A percentile compares a stretch with the other conserved stretches of the same genome.
These are phyloP conservation scores for Apis dorsata DNA, from an alignment of 1,140 invertebrate species.

Conservation along the genomic window DNA sequence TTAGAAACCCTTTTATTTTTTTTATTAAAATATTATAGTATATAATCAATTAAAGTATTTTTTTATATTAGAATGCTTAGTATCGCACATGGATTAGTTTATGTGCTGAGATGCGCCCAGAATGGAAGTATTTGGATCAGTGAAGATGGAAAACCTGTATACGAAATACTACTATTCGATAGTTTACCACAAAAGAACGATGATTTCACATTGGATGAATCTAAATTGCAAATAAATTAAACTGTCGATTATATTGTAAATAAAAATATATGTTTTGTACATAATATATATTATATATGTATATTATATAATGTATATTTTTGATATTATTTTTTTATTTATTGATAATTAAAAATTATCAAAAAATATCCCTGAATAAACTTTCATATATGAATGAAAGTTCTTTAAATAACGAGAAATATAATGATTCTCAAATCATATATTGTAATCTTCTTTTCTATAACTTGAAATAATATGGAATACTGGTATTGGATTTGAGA, in stretches of 20 bases:
- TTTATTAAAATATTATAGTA: neutral
- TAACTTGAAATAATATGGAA: too few species aligned
- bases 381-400: too few species aligned
- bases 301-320: neutral
- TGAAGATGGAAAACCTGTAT: slow-evolving; percentile 79
- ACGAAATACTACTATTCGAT: slow-evolving; percentile 79
- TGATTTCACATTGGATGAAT: neutral
- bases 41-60: neutral
- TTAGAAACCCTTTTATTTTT: neutral
- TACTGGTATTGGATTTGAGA: too few species aligned
- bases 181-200: slow-evolving; percentile 62
- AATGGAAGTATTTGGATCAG: slow-evolving; percentile 81
- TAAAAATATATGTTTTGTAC: neutral
- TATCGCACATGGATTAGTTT: slow-evolving; percentile 79
- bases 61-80: slow-evolving; percentile 72
- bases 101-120: slow-evolving; percentile 78
- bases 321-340: neutral
- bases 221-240: neutral
- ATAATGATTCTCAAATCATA: too few species aligned
- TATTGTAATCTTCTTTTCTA: too few species aligned
- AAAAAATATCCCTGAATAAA: too few species aligned
- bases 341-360: too few species aligned
- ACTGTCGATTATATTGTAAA: neutral
- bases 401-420: too few species aligned
- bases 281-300: neutral